Percentiles rank a stretch among this genome's conserved stretches.
Conservation (phyloP, 2,888 invertebrate genomes). For the Shargacucullia verbasci region DNA sequence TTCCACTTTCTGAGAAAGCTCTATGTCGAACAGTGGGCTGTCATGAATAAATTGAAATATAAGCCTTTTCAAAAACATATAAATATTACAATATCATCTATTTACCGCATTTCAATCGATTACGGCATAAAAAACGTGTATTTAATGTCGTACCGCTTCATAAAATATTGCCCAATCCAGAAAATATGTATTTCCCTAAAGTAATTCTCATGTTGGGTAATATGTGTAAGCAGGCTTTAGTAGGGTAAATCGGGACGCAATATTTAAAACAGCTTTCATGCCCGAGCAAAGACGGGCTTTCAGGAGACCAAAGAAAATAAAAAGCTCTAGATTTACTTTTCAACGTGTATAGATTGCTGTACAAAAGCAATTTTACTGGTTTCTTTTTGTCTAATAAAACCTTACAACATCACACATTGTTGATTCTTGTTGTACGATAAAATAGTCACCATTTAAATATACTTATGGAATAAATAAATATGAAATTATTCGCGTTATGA, state of each 20-base stretch:
- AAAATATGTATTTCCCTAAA: constrained; percentile 70
- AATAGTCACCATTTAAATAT: background rate
- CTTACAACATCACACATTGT: constrained; percentile 34
- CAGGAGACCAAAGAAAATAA: constrained; percentile 75
- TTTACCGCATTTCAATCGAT: constrained; percentile 19
- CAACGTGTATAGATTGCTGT: constrained; percentile 65
- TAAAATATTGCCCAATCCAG: constrained; percentile 62
- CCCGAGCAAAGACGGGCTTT: constrained; percentile 76
- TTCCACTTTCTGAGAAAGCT: too few relatives aligned
- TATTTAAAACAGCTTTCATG: constrained; percentile 85
- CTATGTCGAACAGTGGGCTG: too few relatives aligned
- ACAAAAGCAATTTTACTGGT: constrained; percentile 63
- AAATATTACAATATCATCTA: constrained; percentile 1
- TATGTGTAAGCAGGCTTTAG: constrained; percentile 76
- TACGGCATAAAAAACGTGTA: constrained; percentile 29
- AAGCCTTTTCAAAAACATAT: background rate
- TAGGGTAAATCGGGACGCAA: constrained; percentile 80
- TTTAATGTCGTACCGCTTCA: constrained; percentile 35
- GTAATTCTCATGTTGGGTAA: constrained; percentile 74
- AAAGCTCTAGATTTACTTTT: constrained; percentile 77
- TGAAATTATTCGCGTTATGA: too few relatives aligned
- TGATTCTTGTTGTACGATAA: constrained; percentile 18
- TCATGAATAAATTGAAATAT: background rate
- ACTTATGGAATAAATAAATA: too few relatives aligned
- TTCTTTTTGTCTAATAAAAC: constrained; percentile 55